Base-by-base conservation (phyloP, 2,113 vertebrate species). In the Nycticorax nycticorax region DNA sequence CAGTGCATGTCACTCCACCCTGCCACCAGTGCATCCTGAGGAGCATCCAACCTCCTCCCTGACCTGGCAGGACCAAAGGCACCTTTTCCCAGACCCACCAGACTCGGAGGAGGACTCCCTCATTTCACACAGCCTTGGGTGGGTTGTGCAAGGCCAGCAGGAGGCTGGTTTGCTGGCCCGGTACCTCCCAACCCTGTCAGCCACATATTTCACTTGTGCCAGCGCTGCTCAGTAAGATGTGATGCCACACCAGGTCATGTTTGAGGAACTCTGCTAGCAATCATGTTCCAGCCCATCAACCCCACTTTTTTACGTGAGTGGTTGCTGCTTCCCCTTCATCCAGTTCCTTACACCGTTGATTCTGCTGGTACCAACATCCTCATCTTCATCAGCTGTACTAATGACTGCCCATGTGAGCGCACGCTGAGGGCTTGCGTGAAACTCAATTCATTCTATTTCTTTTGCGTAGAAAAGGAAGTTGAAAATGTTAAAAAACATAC, bases 11-110 rank as follows among this genome's bases (percentile, higher is more conserved):
- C 8, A 0, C 28, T 85, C 55, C 37, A 68, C 21, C 7, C 41
- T 26, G 9, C 62, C 52, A 32, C 45, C 28, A 2, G 47, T 5
- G 30, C 18, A 3, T 26, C 32, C 59, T 0, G 0, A 50, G 32
- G 32, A 86, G 37, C 27, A 43, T 12, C 45, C 60, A 74, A 57
- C 45, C 10, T 6, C 12, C 35, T 64, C 57, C 39, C 37, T 0
- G 0, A 45, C 24, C 24, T 35, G 26, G n/a, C 50, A 41, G n/a
- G 59, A 69, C 35, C 76, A 48, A 35, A 83, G 60, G 17, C 39
- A 30, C 27, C 10, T 86, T 22, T 35, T 52, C 68, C 74, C 88
- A 92, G 22, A 50, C 28, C 69, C 14, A 4, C 37, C 50, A 63
- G 24, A 7, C 68, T 66, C 64, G 2, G 3, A 55, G 41, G 28